phyloP scores from a whole-genome alignment of 1,140 invertebrate species.

The Coenobita brevimanus region DNA sequence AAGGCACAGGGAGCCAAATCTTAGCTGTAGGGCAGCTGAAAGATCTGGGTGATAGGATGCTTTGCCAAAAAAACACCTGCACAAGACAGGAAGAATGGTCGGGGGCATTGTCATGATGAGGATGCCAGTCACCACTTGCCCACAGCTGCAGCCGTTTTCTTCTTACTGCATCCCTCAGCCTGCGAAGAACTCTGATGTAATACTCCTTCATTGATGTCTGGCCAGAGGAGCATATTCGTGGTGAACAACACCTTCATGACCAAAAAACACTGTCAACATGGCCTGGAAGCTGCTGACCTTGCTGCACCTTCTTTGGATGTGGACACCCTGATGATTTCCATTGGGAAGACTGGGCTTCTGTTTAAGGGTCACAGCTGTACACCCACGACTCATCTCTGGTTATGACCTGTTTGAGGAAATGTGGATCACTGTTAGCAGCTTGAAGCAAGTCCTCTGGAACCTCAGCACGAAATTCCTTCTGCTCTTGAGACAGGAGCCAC shows the following conservation, averaged over 20 bases:
- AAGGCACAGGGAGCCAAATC: conserved; percentile 15
- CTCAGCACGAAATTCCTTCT: no score
- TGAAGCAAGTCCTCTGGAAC: neutral
- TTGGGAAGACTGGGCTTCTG: no score
- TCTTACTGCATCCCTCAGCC: conserved; percentile 10
- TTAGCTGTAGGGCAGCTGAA: neutral
- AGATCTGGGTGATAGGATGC: neutral
- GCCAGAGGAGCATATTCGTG: conserved; percentile 11
- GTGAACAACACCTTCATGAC: conserved; percentile 23
- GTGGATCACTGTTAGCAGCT: neutral
- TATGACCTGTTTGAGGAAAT: neutral
- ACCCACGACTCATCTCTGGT: no score
- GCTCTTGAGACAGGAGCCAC: neutral
- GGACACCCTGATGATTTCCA: neutral
- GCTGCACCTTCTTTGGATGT: neutral
- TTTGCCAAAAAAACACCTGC: neutral
- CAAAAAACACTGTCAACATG: conserved; percentile 33
- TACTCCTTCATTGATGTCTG: conserved; percentile 31
- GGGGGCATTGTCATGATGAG: conserved; percentile 23
- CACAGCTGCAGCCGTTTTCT: neutral
- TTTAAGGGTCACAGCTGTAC: no score
- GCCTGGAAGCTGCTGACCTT: conserved; percentile 8
- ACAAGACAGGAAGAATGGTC: neutral
- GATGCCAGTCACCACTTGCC: conserved; percentile 7
- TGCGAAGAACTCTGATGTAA: neutral